Conservation (phyloP, 2,888 invertebrate genomes). For the Platerodrilus igneus region DNA sequence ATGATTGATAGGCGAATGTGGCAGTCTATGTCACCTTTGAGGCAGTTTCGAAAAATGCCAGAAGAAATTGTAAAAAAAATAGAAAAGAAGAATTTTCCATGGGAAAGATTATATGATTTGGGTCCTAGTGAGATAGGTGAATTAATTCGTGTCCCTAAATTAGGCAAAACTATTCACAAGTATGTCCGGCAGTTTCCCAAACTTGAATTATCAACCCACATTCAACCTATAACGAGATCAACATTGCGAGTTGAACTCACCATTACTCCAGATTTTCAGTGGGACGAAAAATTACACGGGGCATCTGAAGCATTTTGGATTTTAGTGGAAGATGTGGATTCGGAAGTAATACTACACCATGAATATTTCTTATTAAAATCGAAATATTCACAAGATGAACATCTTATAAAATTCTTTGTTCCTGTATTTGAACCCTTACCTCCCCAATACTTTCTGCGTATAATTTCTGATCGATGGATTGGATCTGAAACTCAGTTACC, state of each 20-base stretch:
- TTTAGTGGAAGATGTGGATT: slow-evolving; percentile 81
- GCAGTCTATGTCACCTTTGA: slow-evolving; percentile 97
- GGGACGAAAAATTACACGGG: slow-evolving; percentile 92
- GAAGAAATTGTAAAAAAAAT: slow-evolving; percentile 95
- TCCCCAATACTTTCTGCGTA: slow-evolving; percentile 93
- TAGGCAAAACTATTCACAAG: slow-evolving; percentile 93
- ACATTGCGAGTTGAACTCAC: slow-evolving; percentile 94
- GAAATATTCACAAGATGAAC: slow-evolving; percentile 92
- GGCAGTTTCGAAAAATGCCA: slow-evolving; percentile 97
- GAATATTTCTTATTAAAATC: slow-evolving; percentile 90
- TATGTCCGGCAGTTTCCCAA: slow-evolving; percentile 97
- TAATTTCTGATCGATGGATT: slow-evolving; percentile 88
- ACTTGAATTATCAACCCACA: slow-evolving; percentile 91
- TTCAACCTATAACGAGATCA: slow-evolving; percentile 93
- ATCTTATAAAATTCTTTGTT: slow-evolving; percentile 95
- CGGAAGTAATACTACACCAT: slow-evolving; percentile 89
- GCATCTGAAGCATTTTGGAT: slow-evolving; percentile 86
- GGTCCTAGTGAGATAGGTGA: slow-evolving; percentile 98
- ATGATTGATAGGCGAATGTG: slow-evolving; percentile 99
- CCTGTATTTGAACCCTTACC: slow-evolving; percentile 98
- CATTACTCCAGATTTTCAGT: slow-evolving; percentile 97
- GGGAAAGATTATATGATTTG: slow-evolving; percentile 92
- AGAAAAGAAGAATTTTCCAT: slow-evolving; percentile 95
- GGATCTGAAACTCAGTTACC: slow-evolving; percentile 94
- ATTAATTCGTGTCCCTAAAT: slow-evolving; percentile 81